phyloP scores from a whole-genome alignment of 2,797 vertebrate species.

The Lacerta viridis region DNA sequence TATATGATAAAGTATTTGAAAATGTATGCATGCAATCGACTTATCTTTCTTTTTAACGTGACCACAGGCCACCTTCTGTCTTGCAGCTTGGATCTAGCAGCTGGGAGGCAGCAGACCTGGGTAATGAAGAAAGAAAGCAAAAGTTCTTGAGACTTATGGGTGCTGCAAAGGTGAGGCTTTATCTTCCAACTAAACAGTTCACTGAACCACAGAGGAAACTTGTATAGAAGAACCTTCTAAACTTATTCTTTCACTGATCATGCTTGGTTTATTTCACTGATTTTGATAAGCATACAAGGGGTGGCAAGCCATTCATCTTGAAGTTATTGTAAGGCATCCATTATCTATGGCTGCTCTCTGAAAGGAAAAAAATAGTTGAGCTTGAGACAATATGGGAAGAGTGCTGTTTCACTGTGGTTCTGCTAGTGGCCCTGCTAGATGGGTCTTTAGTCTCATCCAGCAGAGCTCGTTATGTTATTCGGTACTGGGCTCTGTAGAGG shows the following conservation, averaged over 20 bases:
- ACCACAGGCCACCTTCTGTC: slow-evolving; percentile 36
- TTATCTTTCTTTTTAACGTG: neutral
- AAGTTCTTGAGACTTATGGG: slow-evolving; percentile 97
- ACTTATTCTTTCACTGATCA: neutral
- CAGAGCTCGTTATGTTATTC: no score
- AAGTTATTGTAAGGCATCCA: neutral
- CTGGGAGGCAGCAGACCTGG: slow-evolving; percentile 92
- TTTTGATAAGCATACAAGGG: neutral
- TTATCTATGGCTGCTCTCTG: neutral
- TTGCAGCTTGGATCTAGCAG: slow-evolving; percentile 86
- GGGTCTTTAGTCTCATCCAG: no score
- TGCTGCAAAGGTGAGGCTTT: slow-evolving; percentile 89
- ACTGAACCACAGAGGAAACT: neutral
- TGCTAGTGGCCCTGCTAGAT: neutral
- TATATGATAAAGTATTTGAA: neutral
- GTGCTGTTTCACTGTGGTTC: neutral
- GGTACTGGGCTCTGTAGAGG: neutral
- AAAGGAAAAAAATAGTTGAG: neutral
- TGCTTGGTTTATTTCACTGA: neutral
- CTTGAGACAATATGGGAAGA: neutral
- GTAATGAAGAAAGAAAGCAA: slow-evolving; percentile 92
- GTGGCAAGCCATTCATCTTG: neutral
- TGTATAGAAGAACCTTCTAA: neutral
- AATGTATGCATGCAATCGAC: neutral
- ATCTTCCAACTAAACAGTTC: neutral